Evolutionary conservation across 1,140 invertebrate genomes (phyloP).

Genomic region (Dysdera silvatica): DNA sequence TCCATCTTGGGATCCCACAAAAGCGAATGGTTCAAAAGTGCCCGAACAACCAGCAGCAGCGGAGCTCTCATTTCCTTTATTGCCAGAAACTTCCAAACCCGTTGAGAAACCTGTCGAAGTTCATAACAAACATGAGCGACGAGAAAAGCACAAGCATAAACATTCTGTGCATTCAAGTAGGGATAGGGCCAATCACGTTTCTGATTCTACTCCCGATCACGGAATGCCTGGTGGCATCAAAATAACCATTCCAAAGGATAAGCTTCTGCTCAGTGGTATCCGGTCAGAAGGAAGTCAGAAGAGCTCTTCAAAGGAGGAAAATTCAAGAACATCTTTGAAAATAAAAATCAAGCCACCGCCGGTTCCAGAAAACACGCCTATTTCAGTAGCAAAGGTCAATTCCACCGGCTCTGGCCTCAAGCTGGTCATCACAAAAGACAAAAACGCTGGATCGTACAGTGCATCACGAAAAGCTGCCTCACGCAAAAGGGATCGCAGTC

Average conservation of each 20-base stretch:
- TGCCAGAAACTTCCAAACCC: not conserved
- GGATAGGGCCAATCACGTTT: not conserved
- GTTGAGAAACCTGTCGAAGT: not conserved
- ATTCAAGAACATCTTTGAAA: constrained; percentile 33
- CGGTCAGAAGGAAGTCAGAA: constrained; percentile 45
- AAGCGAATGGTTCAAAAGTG: constrained; percentile 6
- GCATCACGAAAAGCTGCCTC: not conserved
- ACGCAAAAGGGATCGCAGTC: constrained; percentile 6
- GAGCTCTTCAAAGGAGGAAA: constrained; percentile 27
- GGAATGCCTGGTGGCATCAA: constrained; percentile 47
- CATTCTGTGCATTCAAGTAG: constrained; percentile 8
- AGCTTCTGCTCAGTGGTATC: constrained; percentile 1
- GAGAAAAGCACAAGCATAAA: constrained; percentile 14
- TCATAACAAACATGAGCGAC: constrained; percentile 4
- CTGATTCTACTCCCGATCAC: constrained; percentile 4
- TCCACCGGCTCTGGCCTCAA: constrained; percentile 29
- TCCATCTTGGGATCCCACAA: not conserved
- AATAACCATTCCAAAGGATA: constrained; percentile 57
- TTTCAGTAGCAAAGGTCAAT: not conserved
- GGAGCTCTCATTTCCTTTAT: no score
- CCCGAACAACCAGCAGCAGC: not conserved
- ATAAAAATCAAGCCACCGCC: constrained; percentile 33
- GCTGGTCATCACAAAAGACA: constrained; percentile 23
- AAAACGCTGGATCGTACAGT: constrained; percentile 14
- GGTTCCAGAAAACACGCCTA: not conserved